A percentile compares a stretch with the other conserved stretches of the same genome.
These are phyloP conservation scores for Malurus melanocephalus DNA, from an alignment of 2,113 vertebrate genomes.

Conservation along the genomic window DNA sequence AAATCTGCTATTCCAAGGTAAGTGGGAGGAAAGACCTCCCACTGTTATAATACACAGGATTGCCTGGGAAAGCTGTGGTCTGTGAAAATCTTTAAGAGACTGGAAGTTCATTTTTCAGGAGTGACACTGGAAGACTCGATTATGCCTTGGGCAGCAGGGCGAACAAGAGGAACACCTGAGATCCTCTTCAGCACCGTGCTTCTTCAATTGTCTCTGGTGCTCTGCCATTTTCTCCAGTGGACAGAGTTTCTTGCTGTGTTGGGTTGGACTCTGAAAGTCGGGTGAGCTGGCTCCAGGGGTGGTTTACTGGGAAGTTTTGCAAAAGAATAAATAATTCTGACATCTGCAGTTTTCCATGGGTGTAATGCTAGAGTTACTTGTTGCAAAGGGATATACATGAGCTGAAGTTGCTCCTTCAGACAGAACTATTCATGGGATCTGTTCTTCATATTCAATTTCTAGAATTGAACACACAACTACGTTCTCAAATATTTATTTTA, in stretches of 20 bases:
- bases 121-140: not conserved
- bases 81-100: not conserved
- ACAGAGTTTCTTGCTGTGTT: not conserved
- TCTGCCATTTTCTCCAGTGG: not conserved
- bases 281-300: not conserved
- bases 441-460: not conserved
- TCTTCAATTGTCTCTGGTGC: rapidly evolving
- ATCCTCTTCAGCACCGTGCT: not conserved
- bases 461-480: not conserved
- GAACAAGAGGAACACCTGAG: not conserved
- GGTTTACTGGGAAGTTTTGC: not conserved
- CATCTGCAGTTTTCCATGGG: not conserved
- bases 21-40: not conserved
- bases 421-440: not conserved
- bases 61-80: not conserved
- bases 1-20: not conserved
- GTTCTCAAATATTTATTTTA: slow-evolving; percentile 1
- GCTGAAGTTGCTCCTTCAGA: not conserved
- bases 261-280: not conserved
- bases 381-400: not conserved
- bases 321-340: not conserved
- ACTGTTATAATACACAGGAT: not conserved
- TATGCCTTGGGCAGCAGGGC: not conserved
- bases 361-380: not conserved
- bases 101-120: not conserved